These are phyloP conservation scores for Sebastes nivosus DNA, from an alignment of 2,797 vertebrate genomes.

Conservation along the genomic window DNA sequence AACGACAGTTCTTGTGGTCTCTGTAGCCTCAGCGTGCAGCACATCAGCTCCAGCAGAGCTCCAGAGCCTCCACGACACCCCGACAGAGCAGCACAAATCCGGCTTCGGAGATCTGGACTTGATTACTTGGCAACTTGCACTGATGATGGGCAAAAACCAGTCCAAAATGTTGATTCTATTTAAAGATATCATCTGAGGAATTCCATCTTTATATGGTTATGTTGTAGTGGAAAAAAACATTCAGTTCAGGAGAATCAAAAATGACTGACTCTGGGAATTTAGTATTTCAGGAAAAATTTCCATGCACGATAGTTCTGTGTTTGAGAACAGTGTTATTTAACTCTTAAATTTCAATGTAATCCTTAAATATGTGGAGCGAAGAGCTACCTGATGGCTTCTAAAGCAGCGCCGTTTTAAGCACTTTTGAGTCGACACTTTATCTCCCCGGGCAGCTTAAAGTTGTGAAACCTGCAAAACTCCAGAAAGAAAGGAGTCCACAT, in stretches of 20 bases:
- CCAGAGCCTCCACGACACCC: slow-evolving; percentile 19
- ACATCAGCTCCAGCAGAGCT: slow-evolving; percentile 14
- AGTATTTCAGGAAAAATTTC: slow-evolving; percentile 11
- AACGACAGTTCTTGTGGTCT: not conserved
- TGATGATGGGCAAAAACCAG: slow-evolving; percentile 54
- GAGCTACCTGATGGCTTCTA: slow-evolving; percentile 36
- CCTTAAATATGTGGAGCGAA: slow-evolving; percentile 34
- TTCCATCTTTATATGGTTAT: slow-evolving; percentile 74
- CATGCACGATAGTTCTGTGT: not conserved
- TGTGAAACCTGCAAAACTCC: slow-evolving; percentile 59
- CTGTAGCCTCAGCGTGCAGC: not conserved
- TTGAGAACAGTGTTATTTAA: not conserved
- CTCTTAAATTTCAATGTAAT: slow-evolving; percentile 36
- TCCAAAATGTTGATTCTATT: slow-evolving; percentile 60
- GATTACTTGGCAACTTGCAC: slow-evolving; percentile 64
- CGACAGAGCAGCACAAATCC: slow-evolving; percentile 4
- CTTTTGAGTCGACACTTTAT: slow-evolving; percentile 52
- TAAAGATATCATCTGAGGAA: slow-evolving; percentile 65
- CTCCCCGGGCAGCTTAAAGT: slow-evolving; percentile 41
- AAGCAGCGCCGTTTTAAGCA: slow-evolving; percentile 37
- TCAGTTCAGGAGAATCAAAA: slow-evolving; percentile 37
- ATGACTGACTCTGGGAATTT: slow-evolving; percentile 48
- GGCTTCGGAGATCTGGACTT: slow-evolving; percentile 44
- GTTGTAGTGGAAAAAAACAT: slow-evolving; percentile 65
- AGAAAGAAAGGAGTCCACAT: slow-evolving; percentile 36